Base-by-base conservation (phyloP, 2,888 invertebrate species). In the Tetranychus piercei region DNA sequence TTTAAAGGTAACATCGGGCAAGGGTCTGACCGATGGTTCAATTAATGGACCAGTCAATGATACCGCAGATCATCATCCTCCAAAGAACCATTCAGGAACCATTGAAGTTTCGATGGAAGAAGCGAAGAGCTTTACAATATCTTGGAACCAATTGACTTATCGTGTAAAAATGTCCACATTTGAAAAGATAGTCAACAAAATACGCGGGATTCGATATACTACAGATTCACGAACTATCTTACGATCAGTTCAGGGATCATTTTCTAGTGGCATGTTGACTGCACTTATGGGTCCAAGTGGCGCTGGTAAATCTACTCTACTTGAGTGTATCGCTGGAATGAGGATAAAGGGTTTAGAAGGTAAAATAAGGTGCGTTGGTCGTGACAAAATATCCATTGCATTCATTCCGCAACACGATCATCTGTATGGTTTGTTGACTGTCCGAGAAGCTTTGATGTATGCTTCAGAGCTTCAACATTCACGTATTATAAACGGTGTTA, bases 231-330 rank as follows among this genome's bases (percentile, higher is more conserved):
- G 66, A 84, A 88, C 87, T 44, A 93, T 94, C 80, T 86, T 94
- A 79, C 92, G 92, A 84, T 88, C 89, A 78, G 92, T 95, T 79
- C 92, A 92, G 77, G 95, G 95, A 71, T 87, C 88, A 79, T 87
- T 94, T 77, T 87, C 89, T 44, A 91, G 92, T 67, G 92, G 94
- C 78, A 92, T 94, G 83, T 87, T 95, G 81, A 94, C 93, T 7
- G 95, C 94, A 79, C 94, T 95, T 81, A 95, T 95, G 94, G 95
- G 95, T 18, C 95, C 95, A 66, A 94, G 94, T 0, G 95, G 95
- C 45, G 94, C 92, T 1, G 79, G 79, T 15, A 79, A 79, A 70
- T 77, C 78, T 1, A 78, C 79, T 11, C 73, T 79, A 8, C 74
- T 79, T 1, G 77, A 94, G 94, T 81, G 94, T 94, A 6, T 89